These are phyloP conservation scores for Latrodectus hesperus DNA, from an alignment of 2,888 invertebrate species.

Conservation along the genomic window DNA sequence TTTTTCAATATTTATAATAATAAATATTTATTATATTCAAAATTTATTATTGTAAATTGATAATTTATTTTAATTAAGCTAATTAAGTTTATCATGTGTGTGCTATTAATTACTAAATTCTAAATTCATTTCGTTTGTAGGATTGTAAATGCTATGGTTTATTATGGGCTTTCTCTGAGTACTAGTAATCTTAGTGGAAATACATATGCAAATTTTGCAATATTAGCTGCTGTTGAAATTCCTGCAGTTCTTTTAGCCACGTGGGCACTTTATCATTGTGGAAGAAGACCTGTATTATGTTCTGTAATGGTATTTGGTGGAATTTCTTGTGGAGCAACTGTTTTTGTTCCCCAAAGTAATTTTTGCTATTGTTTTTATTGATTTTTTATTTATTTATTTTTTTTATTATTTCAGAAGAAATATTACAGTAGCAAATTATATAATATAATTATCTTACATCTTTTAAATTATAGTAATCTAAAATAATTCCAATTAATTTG, in stretches of 20 bases:
- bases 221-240: slow-evolving; percentile 76
- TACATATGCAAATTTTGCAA: slow-evolving; percentile 81
- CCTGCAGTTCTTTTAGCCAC: slow-evolving; percentile 88
- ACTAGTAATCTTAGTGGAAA: slow-evolving; percentile 85
- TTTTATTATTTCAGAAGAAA: background rate
- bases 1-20: no score
- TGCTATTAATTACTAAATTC: no score
- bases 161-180: slow-evolving; percentile 85
- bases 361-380: background rate
- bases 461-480: no score
- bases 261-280: slow-evolving; percentile 88
- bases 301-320: slow-evolving; percentile 90
- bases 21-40: no score
- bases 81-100: no score
- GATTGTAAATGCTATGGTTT: slow-evolving; percentile 86
- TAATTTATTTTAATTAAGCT: no score
- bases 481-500: no score
- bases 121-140: slow-evolving; percentile 78
- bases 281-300: slow-evolving; percentile 90
- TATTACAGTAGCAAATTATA: no score
- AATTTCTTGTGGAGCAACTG: slow-evolving; percentile 87
- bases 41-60: no score
- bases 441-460: no score
- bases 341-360: slow-evolving; percentile 85
- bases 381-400: background rate